Evolutionary conservation across 2,888 invertebrate species (phyloP).

Genomic region (Mythimna lalbum): DNA sequence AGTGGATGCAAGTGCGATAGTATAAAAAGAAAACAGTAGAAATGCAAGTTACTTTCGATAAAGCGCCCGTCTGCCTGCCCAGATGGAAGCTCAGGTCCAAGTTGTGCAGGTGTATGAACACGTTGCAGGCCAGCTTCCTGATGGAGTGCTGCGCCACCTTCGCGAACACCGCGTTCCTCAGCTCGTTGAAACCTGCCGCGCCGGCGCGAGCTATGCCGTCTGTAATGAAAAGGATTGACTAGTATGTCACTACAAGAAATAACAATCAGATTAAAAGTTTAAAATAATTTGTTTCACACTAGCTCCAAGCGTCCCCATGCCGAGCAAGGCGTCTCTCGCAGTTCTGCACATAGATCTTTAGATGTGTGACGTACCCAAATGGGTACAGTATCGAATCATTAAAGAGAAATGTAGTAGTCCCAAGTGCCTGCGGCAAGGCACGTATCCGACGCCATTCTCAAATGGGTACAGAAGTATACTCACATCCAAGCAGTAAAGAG

Average conservation of each 20-base stretch:
- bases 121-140: conserved; percentile 97
- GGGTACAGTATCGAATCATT: neutral
- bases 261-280: too few relatives aligned
- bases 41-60: conserved; percentile 93
- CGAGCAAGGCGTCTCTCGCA: neutral
- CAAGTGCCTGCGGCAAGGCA: neutral
- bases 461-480: conserved; percentile 76
- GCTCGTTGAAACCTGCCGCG: conserved; percentile 98
- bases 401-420: neutral
- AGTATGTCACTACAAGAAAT: neutral
- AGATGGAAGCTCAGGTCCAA: conserved; percentile 98
- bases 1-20: too few relatives aligned
- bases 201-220: conserved; percentile 98
- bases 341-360: neutral
- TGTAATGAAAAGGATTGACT: conserved; percentile 79
- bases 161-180: conserved; percentile 99
- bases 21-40: too few relatives aligned
- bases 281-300: too few relatives aligned
- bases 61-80: conserved; percentile 97
- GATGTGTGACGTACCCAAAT: neutral
- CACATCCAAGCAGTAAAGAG: conserved; percentile 96
- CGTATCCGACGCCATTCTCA: too few relatives aligned
- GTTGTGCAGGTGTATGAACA: conserved; percentile 98
- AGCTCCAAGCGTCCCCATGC: conserved; percentile 73
- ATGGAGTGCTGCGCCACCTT: conserved; percentile 99